phyloP scores from a whole-genome alignment of 2,113 vertebrate genomes.

The Rhipidura dahli region DNA sequence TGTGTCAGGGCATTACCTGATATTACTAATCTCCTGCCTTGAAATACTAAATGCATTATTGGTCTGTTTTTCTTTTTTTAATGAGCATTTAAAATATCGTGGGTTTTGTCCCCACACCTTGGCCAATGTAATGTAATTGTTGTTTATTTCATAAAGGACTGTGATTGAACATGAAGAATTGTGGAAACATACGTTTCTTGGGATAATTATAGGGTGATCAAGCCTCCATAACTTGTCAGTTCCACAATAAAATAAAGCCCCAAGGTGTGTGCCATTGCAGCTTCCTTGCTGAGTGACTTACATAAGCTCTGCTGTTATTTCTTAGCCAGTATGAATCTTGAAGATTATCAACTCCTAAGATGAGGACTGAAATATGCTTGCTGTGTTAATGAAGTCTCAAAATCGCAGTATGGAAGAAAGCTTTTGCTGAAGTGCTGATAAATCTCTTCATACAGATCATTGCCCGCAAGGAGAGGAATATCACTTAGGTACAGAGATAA shows the following conservation, averaged over 20 bases:
- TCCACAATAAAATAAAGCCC: not conserved
- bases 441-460: not conserved
- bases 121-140: not conserved
- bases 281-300: not conserved
- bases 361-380: not conserved
- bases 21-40: not conserved
- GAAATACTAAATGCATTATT: not conserved
- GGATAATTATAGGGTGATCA: not conserved
- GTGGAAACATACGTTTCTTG: not conserved
- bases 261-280: not conserved
- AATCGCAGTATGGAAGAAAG: not conserved
- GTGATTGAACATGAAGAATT: fast-evolving
- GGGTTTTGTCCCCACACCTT: not conserved
- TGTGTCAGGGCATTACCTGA: not conserved
- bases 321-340: not conserved
- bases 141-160: not conserved
- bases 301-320: not conserved
- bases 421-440: not conserved
- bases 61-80: not conserved
- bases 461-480: not conserved
- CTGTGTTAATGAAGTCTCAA: constrained; percentile 23
- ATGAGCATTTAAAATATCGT: not conserved
- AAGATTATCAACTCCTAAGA: not conserved
- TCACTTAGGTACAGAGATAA: not conserved
- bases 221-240: not conserved